A percentile compares a stretch with the other conserved stretches of the same genome.
These are phyloP conservation scores for Zonotrichia albicollis DNA, from an alignment of 2,797 vertebrate species.

Conservation along the genomic window DNA sequence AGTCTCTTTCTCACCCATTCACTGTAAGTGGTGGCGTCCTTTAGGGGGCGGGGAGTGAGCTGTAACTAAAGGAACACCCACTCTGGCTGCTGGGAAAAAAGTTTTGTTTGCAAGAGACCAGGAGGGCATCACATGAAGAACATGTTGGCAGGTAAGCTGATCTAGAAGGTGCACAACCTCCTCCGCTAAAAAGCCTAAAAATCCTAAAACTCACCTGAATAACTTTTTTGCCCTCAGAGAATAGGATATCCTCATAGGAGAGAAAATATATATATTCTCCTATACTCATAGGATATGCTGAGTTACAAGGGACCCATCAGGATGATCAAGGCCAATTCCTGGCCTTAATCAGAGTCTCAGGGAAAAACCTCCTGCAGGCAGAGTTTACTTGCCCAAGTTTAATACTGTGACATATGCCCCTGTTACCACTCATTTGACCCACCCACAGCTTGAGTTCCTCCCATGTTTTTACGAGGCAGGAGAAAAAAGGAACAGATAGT, in stretches of 20 bases:
- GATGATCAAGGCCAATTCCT: background rate
- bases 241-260: too few relatives aligned
- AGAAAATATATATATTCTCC: too few relatives aligned
- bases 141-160: background rate
- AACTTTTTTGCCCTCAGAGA: background rate
- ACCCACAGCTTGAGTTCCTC: background rate
- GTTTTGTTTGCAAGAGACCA: background rate
- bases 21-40: background rate
- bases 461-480: background rate
- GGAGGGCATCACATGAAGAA: background rate
- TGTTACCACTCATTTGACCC: background rate
- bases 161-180: background rate
- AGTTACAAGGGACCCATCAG: background rate
- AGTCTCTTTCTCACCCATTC: background rate
- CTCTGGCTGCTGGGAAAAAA: background rate
- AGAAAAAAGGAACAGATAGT: background rate
- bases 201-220: background rate
- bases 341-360: background rate
- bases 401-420: accelerated
- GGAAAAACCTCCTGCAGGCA: background rate
- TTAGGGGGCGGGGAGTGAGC: background rate
- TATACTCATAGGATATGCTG: background rate
- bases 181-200: background rate
- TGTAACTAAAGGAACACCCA: background rate
- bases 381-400: background rate